Percentiles rank a stretch among this genome's conserved stretches.
Evolutionary conservation across 2,888 invertebrate species (phyloP).

Genomic region (Romanomermis culicivorax): DNA sequence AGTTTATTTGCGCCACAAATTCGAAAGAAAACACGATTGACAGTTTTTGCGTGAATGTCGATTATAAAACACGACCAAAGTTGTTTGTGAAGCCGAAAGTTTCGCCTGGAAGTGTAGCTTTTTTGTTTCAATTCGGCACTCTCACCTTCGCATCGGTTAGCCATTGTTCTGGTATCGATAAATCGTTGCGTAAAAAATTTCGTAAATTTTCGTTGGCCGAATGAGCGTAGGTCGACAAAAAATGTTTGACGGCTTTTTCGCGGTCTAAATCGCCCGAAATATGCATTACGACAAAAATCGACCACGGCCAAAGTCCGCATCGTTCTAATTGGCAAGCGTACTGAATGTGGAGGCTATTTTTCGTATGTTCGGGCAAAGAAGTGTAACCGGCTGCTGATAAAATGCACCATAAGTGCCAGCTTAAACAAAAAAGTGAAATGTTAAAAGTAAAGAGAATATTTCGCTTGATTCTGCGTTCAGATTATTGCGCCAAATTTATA

Average conservation of each 20-base stretch:
- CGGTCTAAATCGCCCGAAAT: slow-evolving; percentile 21
- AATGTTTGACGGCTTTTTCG: neutral
- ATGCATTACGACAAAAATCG: slow-evolving; percentile 49
- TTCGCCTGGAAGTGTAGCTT: too few relatives aligned
- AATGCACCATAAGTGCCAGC: slow-evolving; percentile 52
- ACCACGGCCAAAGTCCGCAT: slow-evolving; percentile 61
- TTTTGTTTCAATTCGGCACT: too few relatives aligned
- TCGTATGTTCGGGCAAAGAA: slow-evolving; percentile 34
- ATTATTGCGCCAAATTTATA: too few relatives aligned
- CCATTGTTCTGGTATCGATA: neutral
- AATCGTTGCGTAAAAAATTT: neutral
- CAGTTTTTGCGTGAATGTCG: too few relatives aligned
- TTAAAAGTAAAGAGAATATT: too few relatives aligned
- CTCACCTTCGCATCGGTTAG: neutral
- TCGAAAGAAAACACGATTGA: too few relatives aligned
- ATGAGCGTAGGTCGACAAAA: neutral
- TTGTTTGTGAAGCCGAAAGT: too few relatives aligned
- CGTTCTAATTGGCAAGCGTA: slow-evolving; percentile 63
- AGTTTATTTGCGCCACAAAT: too few relatives aligned
- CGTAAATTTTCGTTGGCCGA: neutral
- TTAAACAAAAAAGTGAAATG: slow-evolving; percentile 30
- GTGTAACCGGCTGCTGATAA: slow-evolving; percentile 46
- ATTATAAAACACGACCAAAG: too few relatives aligned
- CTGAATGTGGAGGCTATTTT: slow-evolving; percentile 43
- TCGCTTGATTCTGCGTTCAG: too few relatives aligned